These are phyloP conservation scores for Operophtera brumata DNA, from an alignment of 2,888 invertebrate genomes.

Conservation along the genomic window DNA sequence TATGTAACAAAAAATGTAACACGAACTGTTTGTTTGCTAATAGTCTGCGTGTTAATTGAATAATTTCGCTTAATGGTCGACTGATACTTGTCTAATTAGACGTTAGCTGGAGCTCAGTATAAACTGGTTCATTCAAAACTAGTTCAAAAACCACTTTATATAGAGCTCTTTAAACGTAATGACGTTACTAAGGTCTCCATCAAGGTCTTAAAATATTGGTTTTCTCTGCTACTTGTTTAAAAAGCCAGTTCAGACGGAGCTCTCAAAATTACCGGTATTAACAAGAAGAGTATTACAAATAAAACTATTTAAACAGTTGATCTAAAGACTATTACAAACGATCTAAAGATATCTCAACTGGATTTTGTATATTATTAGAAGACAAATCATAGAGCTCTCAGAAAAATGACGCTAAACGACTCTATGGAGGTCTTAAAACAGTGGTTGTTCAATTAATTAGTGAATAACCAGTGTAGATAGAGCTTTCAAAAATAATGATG, in stretches of 20 bases:
- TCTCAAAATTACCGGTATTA: too few species aligned
- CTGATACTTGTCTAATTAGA: slow-evolving; percentile 18
- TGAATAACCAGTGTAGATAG: not conserved
- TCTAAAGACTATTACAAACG: too few species aligned
- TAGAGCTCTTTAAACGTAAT: not conserved
- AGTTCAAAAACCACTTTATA: not conserved
- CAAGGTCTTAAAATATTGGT: not conserved
- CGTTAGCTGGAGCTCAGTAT: not conserved
- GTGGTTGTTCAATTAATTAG: not conserved
- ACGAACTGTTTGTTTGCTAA: slow-evolving; percentile 31
- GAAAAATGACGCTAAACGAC: not conserved
- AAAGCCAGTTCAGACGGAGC: not conserved
- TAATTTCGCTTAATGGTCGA: slow-evolving; percentile 30
- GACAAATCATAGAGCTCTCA: too few species aligned
- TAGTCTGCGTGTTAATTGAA: slow-evolving; percentile 35
- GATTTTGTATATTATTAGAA: too few species aligned
- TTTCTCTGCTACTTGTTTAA: not conserved
- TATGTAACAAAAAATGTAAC: slow-evolving; percentile 13
- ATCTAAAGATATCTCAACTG: too few species aligned
- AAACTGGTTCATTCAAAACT: not conserved
- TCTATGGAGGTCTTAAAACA: not conserved
- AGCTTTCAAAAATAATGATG: not conserved
- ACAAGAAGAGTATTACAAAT: too few species aligned
- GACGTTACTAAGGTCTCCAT: not conserved
- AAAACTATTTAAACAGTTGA: too few species aligned